Conservation (phyloP, 2,797 vertebrate genomes). For the Esox lucius region DNA sequence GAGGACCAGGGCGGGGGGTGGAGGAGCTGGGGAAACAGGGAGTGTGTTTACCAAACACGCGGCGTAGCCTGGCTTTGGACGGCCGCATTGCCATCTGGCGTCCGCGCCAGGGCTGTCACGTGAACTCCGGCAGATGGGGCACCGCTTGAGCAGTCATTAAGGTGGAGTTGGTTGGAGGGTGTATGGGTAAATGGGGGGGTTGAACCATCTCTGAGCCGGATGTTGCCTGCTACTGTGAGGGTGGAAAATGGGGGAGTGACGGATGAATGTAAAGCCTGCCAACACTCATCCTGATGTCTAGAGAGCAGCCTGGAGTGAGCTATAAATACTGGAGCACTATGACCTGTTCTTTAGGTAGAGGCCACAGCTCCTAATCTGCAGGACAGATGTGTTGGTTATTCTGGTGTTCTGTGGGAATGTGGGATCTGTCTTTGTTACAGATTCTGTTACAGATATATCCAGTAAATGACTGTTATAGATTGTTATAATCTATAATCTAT, state of each 20-base stretch:
- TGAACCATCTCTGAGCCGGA: background rate
- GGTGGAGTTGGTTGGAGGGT: background rate
- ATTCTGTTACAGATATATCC: too few relatives aligned
- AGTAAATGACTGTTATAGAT: background rate
- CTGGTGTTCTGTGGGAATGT: background rate
- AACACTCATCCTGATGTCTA: background rate
- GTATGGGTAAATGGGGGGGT: background rate
- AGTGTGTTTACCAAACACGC: background rate
- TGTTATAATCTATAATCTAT: too few relatives aligned
- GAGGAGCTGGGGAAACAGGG: background rate
- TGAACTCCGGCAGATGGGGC: too few relatives aligned
- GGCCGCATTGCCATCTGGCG: background rate
- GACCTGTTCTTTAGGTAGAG: background rate
- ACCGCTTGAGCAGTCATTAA: background rate
- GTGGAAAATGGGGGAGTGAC: background rate
- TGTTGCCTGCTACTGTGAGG: background rate
- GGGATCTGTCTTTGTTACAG: background rate
- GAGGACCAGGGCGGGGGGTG: background rate
- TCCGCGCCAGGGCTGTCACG: background rate
- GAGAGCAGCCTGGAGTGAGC: background rate
- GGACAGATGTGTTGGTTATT: background rate
- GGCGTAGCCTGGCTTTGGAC: background rate
- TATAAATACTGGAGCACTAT: background rate
- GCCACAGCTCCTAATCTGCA: background rate
- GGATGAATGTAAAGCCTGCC: background rate